These are phyloP conservation scores for Cheilinus undulatus DNA, from an alignment of 2,113 vertebrate species.

Conservation along the genomic window DNA sequence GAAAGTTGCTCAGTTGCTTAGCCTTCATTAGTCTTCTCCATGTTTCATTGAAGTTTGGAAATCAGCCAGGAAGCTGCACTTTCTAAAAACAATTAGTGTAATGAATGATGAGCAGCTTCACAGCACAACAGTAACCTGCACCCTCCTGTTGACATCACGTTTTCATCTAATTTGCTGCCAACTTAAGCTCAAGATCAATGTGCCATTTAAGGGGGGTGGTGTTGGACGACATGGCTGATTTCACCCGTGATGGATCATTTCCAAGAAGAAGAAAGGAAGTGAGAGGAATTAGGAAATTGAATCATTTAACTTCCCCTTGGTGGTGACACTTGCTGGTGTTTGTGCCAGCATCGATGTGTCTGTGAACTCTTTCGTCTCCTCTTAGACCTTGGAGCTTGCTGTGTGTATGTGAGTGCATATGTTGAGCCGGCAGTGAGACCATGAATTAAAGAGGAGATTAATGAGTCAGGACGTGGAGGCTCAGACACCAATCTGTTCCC, in stretches of 20 bases:
- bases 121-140: background rate
- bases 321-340: slow-evolving; percentile 10
- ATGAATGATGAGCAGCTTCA: background rate
- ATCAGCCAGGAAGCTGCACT: background rate
- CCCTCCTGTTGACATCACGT: background rate
- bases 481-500: slow-evolving; percentile 82
- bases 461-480: slow-evolving; percentile 81
- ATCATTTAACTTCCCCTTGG: slow-evolving; percentile 48
- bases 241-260: slow-evolving; percentile 31
- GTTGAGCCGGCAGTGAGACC: slow-evolving; percentile 64
- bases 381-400: slow-evolving; percentile 37
- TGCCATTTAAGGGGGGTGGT: background rate
- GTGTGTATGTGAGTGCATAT: background rate
- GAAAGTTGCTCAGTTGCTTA: background rate
- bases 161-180: background rate
- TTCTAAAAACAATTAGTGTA: background rate
- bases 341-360: background rate
- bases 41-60: background rate
- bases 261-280: slow-evolving; percentile 19
- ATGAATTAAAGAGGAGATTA: slow-evolving; percentile 85
- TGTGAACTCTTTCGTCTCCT: background rate
- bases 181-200: background rate
- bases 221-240: background rate
- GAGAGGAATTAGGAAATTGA: slow-evolving; percentile 43
- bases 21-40: background rate